Evolutionary conservation across 2,113 vertebrate species (phyloP).

Genomic region (Barnardius zonarius): DNA sequence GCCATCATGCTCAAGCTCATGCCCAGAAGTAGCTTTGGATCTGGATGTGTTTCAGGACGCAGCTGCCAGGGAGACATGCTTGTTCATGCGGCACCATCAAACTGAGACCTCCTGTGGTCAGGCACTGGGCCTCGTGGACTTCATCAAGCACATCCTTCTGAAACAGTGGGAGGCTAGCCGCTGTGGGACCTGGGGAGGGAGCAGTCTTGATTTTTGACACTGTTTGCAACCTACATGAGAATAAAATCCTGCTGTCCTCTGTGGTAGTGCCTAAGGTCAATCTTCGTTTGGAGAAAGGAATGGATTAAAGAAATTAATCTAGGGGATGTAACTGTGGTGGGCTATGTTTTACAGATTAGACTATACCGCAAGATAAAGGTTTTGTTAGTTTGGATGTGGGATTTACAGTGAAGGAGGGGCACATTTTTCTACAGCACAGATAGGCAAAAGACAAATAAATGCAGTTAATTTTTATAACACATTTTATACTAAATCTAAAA

Average conservation of each 20-base stretch:
- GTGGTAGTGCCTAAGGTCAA: neutral
- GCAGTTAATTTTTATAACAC: neutral
- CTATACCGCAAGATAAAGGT: neutral
- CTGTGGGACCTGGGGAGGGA: too few species aligned
- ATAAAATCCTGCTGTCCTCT: neutral
- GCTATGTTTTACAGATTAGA: neutral
- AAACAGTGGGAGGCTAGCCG: neutral
- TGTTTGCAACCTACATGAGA: neutral
- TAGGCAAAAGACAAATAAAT: neutral
- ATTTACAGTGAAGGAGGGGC: neutral
- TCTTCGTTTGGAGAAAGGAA: neutral
- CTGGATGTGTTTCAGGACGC: neutral
- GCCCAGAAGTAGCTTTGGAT: neutral
- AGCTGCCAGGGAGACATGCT: accelerated
- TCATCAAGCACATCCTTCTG: neutral
- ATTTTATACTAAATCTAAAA: neutral
- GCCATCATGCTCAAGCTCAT: neutral
- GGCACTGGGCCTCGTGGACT: accelerated
- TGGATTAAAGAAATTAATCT: neutral
- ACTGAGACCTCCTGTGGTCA: neutral
- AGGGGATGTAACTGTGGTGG: neutral
- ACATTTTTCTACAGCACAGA: neutral
- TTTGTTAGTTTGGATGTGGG: neutral
- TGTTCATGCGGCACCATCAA: neutral
- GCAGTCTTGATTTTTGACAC: neutral